phyloP scores from a whole-genome alignment of 2,797 vertebrate genomes.

The Melanotaenia pygmaea region DNA sequence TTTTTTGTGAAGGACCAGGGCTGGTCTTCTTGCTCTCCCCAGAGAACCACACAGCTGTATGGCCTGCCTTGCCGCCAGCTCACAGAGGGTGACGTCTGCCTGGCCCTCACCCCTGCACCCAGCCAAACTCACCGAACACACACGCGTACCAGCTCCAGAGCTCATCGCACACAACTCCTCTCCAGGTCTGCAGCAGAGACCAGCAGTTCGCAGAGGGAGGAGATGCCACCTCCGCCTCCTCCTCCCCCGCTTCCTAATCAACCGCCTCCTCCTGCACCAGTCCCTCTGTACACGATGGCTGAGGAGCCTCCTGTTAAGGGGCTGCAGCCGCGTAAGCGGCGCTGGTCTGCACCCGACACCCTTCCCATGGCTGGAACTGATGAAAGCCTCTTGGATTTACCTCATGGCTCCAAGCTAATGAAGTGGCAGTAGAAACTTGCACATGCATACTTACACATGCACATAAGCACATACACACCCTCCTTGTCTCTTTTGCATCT shows the following conservation, averaged over 20 bases:
- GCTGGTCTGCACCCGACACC: slow-evolving; percentile 84
- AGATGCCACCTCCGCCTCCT: slow-evolving; percentile 77
- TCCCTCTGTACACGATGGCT: slow-evolving; percentile 35
- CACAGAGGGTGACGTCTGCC: slow-evolving; percentile 81
- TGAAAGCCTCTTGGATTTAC: slow-evolving; percentile 80
- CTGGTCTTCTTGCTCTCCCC: slow-evolving; percentile 87
- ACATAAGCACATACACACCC: slow-evolving; percentile 73
- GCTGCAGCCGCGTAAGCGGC: slow-evolving; percentile 78
- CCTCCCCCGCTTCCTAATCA: slow-evolving; percentile 74
- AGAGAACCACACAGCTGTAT: slow-evolving; percentile 82
- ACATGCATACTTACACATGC: slow-evolving; percentile 60
- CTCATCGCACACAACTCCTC: slow-evolving; percentile 57
- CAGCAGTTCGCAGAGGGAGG: slow-evolving; percentile 66
- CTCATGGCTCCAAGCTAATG: slow-evolving; percentile 83
- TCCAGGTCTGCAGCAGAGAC: slow-evolving; percentile 56
- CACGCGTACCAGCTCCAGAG: slow-evolving; percentile 52
- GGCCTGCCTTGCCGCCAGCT: slow-evolving; percentile 84
- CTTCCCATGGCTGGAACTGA: slow-evolving; percentile 64
- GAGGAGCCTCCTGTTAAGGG: slow-evolving; percentile 53
- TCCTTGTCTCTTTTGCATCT: slow-evolving; percentile 78
- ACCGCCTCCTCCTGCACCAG: slow-evolving; percentile 36
- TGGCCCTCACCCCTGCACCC: slow-evolving; percentile 81
- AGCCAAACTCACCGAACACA: slow-evolving; percentile 67
- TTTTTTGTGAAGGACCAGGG: slow-evolving; percentile 85
- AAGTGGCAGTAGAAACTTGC: slow-evolving; percentile 81